Evolutionary conservation across 2,888 invertebrate species (phyloP).

Genomic region (Ganaspis brasiliensis): DNA sequence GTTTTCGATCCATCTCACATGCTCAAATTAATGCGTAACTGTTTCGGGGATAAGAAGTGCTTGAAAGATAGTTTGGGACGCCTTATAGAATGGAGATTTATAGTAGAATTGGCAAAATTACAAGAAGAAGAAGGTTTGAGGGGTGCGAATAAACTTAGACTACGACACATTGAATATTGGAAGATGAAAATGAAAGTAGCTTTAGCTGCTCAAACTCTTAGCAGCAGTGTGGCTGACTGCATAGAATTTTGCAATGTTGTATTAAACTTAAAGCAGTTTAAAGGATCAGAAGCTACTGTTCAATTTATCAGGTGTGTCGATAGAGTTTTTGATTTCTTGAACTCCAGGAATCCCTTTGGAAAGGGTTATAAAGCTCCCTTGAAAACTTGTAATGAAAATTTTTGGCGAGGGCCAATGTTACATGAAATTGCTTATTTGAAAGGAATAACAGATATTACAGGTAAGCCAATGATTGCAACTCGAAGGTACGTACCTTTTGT

Average conservation of each 20-base stretch:
- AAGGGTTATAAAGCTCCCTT: constrained; percentile 50
- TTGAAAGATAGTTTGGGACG: constrained; percentile 4
- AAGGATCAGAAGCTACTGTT: constrained; percentile 55
- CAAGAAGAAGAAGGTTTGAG: constrained; percentile 36
- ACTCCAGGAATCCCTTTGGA: constrained; percentile 60
- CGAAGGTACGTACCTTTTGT: neutral
- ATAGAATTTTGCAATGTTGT: constrained; percentile 34
- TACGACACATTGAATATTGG: constrained; percentile 46
- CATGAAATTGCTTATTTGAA: neutral
- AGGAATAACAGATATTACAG: neutral
- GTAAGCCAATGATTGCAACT: neutral
- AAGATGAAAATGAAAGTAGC: constrained; percentile 62
- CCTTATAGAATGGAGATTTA: constrained; percentile 17
- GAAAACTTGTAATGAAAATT: neutral
- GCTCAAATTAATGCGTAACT: constrained; percentile 42
- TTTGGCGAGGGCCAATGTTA: neutral
- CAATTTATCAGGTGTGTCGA: constrained; percentile 61
- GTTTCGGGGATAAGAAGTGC: constrained; percentile 1
- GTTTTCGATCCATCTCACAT: constrained; percentile 11
- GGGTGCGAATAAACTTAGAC: constrained; percentile 35
- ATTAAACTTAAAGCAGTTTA: constrained; percentile 51
- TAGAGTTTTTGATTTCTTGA: constrained; percentile 64
- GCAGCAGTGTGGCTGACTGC: constrained; percentile 43
- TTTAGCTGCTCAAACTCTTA: constrained; percentile 64
- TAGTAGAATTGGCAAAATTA: constrained; percentile 18